Conservation (phyloP, 2,797 vertebrate genomes). For the Enteromius mattozi region DNA sequence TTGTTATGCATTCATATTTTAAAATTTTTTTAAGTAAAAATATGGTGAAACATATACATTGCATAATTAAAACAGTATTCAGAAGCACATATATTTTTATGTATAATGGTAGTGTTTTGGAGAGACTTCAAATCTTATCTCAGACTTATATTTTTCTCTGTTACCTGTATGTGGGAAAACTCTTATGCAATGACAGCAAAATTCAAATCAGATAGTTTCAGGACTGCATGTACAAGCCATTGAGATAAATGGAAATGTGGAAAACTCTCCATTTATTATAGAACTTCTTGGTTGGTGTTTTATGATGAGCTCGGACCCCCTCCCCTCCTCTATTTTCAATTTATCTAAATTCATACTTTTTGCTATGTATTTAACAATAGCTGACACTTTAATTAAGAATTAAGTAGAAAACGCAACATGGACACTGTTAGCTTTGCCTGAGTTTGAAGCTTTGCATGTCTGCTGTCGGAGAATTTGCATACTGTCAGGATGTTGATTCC, state of each 20-base stretch:
- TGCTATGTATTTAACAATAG: neutral
- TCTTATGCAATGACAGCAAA: constrained; percentile 4
- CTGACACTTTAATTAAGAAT: neutral
- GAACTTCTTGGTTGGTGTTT: neutral
- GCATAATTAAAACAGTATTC: neutral
- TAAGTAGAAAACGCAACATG: neutral
- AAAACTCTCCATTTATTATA: neutral
- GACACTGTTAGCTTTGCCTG: neutral
- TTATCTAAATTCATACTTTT: neutral
- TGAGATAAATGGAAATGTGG: neutral
- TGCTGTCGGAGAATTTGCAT: neutral
- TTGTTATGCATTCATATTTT: neutral
- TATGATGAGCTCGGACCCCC: neutral
- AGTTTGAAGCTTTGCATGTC: neutral
- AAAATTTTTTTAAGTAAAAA: neutral
- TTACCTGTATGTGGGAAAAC: neutral
- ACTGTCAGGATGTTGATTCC: constrained; percentile 13
- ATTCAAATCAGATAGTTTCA: constrained; percentile 11
- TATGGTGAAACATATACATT: neutral
- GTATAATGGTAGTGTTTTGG: neutral
- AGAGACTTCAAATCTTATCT: neutral
- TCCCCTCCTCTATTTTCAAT: neutral
- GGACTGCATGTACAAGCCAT: neutral
- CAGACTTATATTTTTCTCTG: neutral
- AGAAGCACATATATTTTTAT: neutral